Base-by-base conservation (phyloP, 1,140 invertebrate species). In the Brachionus plicatilis region DNA sequence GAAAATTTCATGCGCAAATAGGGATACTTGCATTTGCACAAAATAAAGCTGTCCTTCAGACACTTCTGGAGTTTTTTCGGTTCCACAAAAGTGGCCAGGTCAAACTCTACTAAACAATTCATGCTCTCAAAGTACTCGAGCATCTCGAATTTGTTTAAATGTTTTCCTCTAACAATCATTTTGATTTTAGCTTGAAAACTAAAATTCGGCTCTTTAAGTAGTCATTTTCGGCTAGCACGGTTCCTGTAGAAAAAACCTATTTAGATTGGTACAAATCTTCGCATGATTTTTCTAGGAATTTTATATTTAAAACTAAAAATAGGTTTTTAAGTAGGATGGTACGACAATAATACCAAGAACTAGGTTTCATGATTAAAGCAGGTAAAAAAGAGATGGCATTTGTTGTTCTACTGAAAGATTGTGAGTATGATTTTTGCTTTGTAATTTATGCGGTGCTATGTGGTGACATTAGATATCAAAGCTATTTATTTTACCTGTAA, bases 41-140 rank as follows among this genome's bases (percentile, higher is more conserved):
- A 29, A 12, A 27, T 68, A 68, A 68, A 68, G 33, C 66, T 68
- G 27, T 68, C 27, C 4, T 24, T n/a, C 12, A 68, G 66, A 68
- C 27, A 68, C 41, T 29, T 68, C 14, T 68, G 27, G 2, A 68
- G 2, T 24, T 33, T 68, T 33, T 68, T n/a, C 12, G 66, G 27
- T 33, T 68, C 66, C 9, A 68, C 8, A 33, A 14, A 41, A 33
- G 3, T 68, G 3, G 14, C 11, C 66, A 37, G 27, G 27, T 68
- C 66, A 29, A 68, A 68, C n/a, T 68, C 66, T 2, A 68, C 41
- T 2, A 68, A 12, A 33, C 66, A 68, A 68, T 68, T 68, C 66
- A 68, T 68, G 33, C 66, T 68, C 66, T 68, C 66, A 68, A 14
- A 68, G 66, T 33, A 68, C n/a, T 68, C 66, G 27, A 68, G 27